These are phyloP conservation scores for Pseudomyrmex flavicornis DNA, from an alignment of 1,140 invertebrate genomes.

Conservation along the genomic window DNA sequence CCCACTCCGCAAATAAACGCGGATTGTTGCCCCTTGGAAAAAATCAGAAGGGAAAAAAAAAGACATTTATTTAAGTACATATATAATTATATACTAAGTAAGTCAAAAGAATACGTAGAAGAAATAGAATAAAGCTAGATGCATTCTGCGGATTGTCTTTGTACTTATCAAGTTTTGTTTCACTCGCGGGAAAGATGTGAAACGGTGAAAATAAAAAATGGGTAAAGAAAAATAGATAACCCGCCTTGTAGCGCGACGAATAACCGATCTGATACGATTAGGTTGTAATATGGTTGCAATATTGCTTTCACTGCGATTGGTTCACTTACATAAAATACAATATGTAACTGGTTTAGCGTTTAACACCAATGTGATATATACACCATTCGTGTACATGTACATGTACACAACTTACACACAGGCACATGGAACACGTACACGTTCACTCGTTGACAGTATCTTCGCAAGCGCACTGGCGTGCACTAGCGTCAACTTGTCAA, in stretches of 20 bases:
- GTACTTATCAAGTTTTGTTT: too few relatives aligned
- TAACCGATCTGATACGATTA: conserved; percentile 4
- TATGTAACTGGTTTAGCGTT: neutral
- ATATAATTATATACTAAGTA: too few relatives aligned
- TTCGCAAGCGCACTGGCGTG: conserved; percentile 20
- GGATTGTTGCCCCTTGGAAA: too few relatives aligned
- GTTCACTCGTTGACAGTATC: conserved; percentile 50
- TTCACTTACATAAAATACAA: conserved; percentile 13
- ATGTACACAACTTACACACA: neutral
- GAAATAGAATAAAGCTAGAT: too few relatives aligned
- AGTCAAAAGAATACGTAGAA: too few relatives aligned
- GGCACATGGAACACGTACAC: neutral
- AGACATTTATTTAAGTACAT: too few relatives aligned
- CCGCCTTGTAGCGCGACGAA: neutral
- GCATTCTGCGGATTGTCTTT: too few relatives aligned
- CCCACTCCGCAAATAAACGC: too few relatives aligned
- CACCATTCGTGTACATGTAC: neutral
- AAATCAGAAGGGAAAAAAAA: too few relatives aligned
- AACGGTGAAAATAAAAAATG: too few relatives aligned
- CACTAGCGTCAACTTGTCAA: neutral
- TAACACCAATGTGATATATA: neutral
- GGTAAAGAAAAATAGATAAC: too few relatives aligned
- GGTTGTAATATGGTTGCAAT: neutral
- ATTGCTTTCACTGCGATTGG: conserved; percentile 36
- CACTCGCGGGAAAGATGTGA: too few relatives aligned